These are phyloP conservation scores for Acrobasis consociella DNA, from an alignment of 2,888 invertebrate genomes.

Conservation along the genomic window DNA sequence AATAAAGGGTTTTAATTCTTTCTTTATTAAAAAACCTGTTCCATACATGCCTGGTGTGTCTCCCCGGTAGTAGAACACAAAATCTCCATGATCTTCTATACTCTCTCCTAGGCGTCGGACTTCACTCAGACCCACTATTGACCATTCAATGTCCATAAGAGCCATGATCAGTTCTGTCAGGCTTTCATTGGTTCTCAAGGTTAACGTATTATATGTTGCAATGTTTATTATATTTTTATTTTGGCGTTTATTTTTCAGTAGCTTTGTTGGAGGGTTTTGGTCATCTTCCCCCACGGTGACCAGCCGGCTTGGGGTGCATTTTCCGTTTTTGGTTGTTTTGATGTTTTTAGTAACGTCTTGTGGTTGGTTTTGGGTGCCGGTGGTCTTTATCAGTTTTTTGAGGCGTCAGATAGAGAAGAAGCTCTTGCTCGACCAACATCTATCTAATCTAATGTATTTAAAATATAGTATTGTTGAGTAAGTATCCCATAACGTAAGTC, in stretches of 20 bases:
- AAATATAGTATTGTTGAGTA: too few relatives aligned
- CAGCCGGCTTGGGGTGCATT: slow-evolving; percentile 26
- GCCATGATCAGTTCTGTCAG: not conserved
- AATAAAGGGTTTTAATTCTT: slow-evolving; percentile 5
- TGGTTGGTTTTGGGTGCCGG: not conserved
- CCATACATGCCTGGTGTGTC: slow-evolving; percentile 4
- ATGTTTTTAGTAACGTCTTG: too few relatives aligned
- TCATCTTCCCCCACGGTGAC: slow-evolving; percentile 29
- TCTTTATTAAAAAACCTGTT: slow-evolving; percentile 14
- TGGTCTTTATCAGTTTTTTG: not conserved
- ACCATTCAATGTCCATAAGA: slow-evolving; percentile 6
- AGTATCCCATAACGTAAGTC: too few relatives aligned
- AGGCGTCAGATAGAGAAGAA: not conserved
- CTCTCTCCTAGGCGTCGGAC: slow-evolving; percentile 6
- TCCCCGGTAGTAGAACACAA: slow-evolving; percentile 6
- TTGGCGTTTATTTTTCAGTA: not conserved
- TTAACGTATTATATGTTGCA: slow-evolving; percentile 19
- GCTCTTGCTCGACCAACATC: not conserved
- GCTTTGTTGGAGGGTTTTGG: slow-evolving; percentile 29
- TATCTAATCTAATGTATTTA: too few relatives aligned
- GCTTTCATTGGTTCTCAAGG: too few relatives aligned
- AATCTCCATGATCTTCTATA: slow-evolving; percentile 9
- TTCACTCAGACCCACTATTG: slow-evolving; percentile 10
- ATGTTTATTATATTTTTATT: slow-evolving; percentile 15
- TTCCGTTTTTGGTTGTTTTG: not conserved